Conservation (phyloP, 2,888 invertebrate species). For the Troides aeacus region DNA sequence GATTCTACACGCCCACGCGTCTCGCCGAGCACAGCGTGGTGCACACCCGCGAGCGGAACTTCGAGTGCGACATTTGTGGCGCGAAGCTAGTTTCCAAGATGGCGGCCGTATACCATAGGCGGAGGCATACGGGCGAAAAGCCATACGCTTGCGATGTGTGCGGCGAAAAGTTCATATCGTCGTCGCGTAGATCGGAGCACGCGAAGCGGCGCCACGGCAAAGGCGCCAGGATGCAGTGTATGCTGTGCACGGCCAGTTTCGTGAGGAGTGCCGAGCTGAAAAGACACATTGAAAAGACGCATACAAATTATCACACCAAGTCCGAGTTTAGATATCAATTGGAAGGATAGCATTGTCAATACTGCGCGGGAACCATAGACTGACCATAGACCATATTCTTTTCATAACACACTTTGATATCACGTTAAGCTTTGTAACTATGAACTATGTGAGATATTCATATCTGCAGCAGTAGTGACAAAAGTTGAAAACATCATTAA, state of each 20-base stretch:
- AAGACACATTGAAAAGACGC: slow-evolving; percentile 57
- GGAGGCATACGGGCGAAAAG: slow-evolving; percentile 70
- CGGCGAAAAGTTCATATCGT: slow-evolving; percentile 65
- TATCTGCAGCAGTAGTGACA: too few relatives aligned
- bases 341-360: not conserved
- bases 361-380: too few relatives aligned
- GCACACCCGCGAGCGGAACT: slow-evolving; percentile 75
- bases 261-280: slow-evolving; percentile 58
- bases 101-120: slow-evolving; percentile 70
- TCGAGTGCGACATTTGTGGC: slow-evolving; percentile 76
- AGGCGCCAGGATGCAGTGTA: slow-evolving; percentile 53
- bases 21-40: slow-evolving; percentile 76
- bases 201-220: slow-evolving; percentile 65
- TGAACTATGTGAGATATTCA: too few relatives aligned
- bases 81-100: slow-evolving; percentile 68
- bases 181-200: slow-evolving; percentile 66
- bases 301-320: slow-evolving; percentile 34
- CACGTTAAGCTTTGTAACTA: too few relatives aligned
- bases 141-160: slow-evolving; percentile 70
- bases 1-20: slow-evolving; percentile 74
- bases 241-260: slow-evolving; percentile 53
- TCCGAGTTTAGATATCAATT: slow-evolving; percentile 4
- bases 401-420: too few relatives aligned
- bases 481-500: too few relatives aligned
- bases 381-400: too few relatives aligned